phyloP scores from a whole-genome alignment of 1,140 invertebrate species.

The Bombus terrestris region DNA sequence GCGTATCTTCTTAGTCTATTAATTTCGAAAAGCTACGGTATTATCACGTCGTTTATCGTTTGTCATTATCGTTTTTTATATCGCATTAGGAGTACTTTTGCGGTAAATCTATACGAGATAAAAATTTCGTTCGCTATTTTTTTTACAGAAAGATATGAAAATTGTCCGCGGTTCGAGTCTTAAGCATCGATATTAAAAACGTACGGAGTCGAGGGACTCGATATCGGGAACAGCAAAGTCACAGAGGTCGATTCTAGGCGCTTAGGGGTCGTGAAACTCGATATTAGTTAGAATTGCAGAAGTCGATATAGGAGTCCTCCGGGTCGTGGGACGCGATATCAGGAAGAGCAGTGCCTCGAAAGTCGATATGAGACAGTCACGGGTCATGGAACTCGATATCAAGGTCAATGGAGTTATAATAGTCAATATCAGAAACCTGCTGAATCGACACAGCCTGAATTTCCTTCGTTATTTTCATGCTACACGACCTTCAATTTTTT shows the following conservation, averaged over 20 bases:
- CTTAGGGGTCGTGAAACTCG: not conserved
- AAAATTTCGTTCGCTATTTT: no score
- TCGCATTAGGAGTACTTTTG: no score
- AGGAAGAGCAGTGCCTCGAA: not conserved
- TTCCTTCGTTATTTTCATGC: not conserved
- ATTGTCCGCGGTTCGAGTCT: not conserved
- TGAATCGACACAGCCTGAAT: not conserved
- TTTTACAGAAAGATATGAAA: not conserved
- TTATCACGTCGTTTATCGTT: no score
- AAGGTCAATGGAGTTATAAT: not conserved
- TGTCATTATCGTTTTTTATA: no score
- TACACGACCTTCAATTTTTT: not conserved
- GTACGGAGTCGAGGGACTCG: not conserved
- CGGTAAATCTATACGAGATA: no score
- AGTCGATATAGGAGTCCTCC: not conserved
- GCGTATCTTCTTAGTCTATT: no score
- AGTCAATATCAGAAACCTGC: not conserved
- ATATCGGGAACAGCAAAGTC: not conserved
- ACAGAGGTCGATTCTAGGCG: not conserved
- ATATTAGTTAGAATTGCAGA: constrained; percentile 5
- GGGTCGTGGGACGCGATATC: constrained; percentile 8
- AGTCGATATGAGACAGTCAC: not conserved
- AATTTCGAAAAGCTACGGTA: no score
- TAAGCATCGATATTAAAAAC: not conserved
- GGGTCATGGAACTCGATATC: not conserved